Conservation (phyloP, 2,113 vertebrate species). For the Ageneiosus marmoratus region DNA sequence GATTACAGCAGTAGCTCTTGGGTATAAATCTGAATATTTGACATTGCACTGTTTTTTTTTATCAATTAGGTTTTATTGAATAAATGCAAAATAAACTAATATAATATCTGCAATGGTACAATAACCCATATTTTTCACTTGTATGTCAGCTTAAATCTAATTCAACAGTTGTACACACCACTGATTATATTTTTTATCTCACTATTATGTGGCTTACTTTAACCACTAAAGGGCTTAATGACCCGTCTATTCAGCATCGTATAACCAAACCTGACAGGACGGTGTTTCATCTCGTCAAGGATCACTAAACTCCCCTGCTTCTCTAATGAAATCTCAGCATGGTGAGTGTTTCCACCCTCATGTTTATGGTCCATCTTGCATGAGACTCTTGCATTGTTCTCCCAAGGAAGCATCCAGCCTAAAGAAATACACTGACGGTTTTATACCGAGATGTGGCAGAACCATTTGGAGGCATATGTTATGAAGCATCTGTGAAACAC, state of each 20-base stretch:
- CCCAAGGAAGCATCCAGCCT: constrained; percentile 23
- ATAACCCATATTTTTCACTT: not conserved
- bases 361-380: constrained; percentile 37
- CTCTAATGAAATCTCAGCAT: constrained; percentile 54
- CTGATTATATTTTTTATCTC: not conserved
- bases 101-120: not conserved
- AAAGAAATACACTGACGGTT: constrained; percentile 60
- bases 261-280: constrained; percentile 35
- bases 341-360: constrained; percentile 33
- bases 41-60: not conserved
- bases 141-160: not conserved
- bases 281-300: constrained; percentile 67
- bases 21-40: not conserved
- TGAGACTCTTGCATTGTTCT: constrained; percentile 25
- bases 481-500: constrained; percentile 50
- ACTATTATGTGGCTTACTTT: constrained; percentile 48
- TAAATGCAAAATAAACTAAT: not conserved
- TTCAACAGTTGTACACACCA: not conserved
- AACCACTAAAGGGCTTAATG: constrained; percentile 52
- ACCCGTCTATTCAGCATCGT: constrained; percentile 44
- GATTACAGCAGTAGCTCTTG: not conserved
- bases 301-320: constrained; percentile 21
- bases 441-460: constrained; percentile 51
- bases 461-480: constrained; percentile 32
- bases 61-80: not conserved